These are phyloP conservation scores for Hylaeus anthracinus DNA, from an alignment of 1,140 invertebrate species.

Conservation along the genomic window DNA sequence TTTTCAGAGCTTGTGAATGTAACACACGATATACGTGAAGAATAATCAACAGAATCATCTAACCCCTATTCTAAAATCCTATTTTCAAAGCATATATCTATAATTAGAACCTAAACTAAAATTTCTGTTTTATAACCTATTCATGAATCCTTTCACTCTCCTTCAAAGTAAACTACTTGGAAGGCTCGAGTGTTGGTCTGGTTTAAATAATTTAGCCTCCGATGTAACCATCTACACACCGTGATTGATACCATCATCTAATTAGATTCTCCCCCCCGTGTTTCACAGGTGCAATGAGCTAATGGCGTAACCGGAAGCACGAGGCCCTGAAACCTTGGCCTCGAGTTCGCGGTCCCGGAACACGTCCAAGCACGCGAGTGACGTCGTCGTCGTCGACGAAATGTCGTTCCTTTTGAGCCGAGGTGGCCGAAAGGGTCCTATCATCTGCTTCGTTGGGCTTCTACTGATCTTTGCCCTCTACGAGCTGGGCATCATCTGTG, in stretches of 20 bases:
- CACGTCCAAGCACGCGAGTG: conserved; percentile 14
- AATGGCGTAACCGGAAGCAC: conserved; percentile 37
- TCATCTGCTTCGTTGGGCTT: conserved; percentile 73
- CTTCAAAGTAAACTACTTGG: no score
- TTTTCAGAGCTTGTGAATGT: no score
- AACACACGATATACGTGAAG: no score
- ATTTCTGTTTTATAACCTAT: no score
- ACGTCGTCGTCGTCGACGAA: conserved; percentile 21
- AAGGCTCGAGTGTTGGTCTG: no score
- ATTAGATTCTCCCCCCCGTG: background rate
- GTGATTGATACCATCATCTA: background rate
- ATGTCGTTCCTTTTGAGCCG: conserved; percentile 76
- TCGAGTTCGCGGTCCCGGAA: conserved; percentile 22
- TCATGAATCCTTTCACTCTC: no score
- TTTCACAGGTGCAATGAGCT: conserved; percentile 50
- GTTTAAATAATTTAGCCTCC: no score
- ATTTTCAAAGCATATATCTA: no score
- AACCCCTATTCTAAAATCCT: no score
- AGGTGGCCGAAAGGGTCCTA: conserved; percentile 70
- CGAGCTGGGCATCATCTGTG: conserved; percentile 78
- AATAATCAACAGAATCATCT: no score
- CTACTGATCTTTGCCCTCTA: conserved; percentile 76
- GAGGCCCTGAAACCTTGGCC: conserved; percentile 45
- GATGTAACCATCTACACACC: background rate
- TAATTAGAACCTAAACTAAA: no score